Percentiles rank a stretch among this genome's conserved stretches.
Evolutionary conservation across 2,888 invertebrate species (phyloP).

Genomic region (Brachyptera risi): DNA sequence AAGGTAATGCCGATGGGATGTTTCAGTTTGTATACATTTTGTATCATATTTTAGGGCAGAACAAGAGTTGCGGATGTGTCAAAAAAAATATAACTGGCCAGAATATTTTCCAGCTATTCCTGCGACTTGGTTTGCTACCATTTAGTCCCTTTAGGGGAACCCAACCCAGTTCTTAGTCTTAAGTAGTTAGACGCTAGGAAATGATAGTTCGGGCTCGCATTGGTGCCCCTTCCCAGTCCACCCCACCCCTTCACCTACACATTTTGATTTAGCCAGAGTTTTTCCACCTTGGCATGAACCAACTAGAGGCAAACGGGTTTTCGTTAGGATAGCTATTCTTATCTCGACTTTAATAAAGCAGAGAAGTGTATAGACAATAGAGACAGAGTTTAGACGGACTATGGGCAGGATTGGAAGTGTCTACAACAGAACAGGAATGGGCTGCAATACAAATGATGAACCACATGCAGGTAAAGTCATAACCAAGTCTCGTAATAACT

Average conservation of each 20-base stretch:
- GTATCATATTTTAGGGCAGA: no score
- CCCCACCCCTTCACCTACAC: constrained; percentile 15
- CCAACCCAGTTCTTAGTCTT: no score
- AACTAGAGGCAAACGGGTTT: not conserved
- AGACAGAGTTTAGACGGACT: constrained; percentile 3
- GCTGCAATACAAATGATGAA: not conserved
- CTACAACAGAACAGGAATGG: not conserved
- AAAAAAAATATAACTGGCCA: no score
- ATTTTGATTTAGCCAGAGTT: constrained; percentile 31
- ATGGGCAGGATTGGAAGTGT: not conserved
- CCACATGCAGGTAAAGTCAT: constrained; percentile 2
- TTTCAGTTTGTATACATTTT: no score
- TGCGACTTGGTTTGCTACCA: no score
- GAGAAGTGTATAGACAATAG: not conserved
- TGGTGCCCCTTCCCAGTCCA: constrained; percentile 10
- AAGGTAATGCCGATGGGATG: no score
- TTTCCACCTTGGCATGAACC: constrained; percentile 33
- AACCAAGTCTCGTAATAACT: not conserved
- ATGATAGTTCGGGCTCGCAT: not conserved
- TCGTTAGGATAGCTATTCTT: not conserved
- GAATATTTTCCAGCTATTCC: no score
- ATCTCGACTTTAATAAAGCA: not conserved
- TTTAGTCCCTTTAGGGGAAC: not conserved
- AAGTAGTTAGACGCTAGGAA: not conserved
- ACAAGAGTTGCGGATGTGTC: no score